phyloP scores from a whole-genome alignment of 2,888 invertebrate genomes.

The Eupithecia vulgata region DNA sequence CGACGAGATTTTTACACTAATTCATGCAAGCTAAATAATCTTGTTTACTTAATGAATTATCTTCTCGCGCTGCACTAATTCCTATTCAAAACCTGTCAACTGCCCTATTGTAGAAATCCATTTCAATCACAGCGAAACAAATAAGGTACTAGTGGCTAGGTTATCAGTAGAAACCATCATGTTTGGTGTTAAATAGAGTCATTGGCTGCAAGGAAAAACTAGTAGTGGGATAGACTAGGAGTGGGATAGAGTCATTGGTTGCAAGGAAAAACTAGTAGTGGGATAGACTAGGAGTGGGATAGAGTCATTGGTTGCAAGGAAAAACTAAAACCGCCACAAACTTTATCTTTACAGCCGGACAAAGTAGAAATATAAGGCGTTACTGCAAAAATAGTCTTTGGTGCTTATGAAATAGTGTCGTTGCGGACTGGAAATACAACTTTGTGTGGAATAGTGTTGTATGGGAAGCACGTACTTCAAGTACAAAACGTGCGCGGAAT shows the following conservation, averaged over 20 bases:
- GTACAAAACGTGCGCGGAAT: conserved; percentile 19
- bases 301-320: conserved; percentile 10
- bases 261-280: too few relatives aligned
- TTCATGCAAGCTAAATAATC: neutral
- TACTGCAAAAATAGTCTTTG: neutral
- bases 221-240: too few relatives aligned
- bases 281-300: too few relatives aligned
- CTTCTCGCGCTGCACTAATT: neutral
- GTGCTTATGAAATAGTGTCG: neutral
- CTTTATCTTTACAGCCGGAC: neutral
- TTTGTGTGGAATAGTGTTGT: neutral
- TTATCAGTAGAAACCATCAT: conserved; percentile 6
- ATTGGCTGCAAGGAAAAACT: conserved; percentile 16
- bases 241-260: too few relatives aligned
- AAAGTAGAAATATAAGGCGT: neutral
- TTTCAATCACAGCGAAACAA: conserved; percentile 11
- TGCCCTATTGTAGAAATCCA: neutral
- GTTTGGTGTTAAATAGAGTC: conserved; percentile 7
- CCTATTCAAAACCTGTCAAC: neutral
- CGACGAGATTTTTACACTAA: neutral
- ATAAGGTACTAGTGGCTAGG: neutral
- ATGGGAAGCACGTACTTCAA: conserved; percentile 16
- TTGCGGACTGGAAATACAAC: neutral
- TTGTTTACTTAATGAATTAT: too few relatives aligned
- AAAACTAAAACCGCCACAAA: conserved; percentile 13